Evolutionary conservation across 1,140 invertebrate genomes (phyloP).

Genomic region (Sipha flava): DNA sequence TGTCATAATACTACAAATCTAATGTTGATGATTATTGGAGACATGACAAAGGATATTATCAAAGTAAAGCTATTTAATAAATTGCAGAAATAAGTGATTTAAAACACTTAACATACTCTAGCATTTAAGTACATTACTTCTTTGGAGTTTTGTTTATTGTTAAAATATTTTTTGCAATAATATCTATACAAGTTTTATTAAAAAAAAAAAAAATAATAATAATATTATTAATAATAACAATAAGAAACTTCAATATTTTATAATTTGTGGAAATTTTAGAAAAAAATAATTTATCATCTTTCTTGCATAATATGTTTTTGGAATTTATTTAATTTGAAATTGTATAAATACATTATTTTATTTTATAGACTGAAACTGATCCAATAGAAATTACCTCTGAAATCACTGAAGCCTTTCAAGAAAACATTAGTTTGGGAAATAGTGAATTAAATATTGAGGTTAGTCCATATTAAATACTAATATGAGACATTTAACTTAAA

Average conservation of each 20-base stretch:
- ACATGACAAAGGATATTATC: neutral
- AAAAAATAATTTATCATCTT: too few relatives aligned
- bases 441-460: neutral
- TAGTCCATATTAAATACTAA: neutral
- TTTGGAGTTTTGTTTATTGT: too few relatives aligned
- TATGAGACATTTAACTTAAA: neutral
- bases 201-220: too few relatives aligned
- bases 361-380: neutral
- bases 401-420: neutral
- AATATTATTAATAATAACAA: too few relatives aligned
- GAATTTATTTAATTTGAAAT: neutral
- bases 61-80: neutral
- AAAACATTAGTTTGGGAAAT: neutral
- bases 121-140: too few relatives aligned
- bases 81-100: neutral
- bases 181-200: too few relatives aligned
- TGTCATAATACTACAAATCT: conserved; percentile 1
- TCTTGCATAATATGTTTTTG: too few relatives aligned
- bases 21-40: neutral
- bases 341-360: neutral
- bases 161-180: too few relatives aligned
- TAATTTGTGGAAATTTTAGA: too few relatives aligned
- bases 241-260: too few relatives aligned
- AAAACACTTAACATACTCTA: too few relatives aligned
- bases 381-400: neutral